These are phyloP conservation scores for Minunthozetes semirufus DNA, from an alignment of 2,888 invertebrate species.

Conservation along the genomic window DNA sequence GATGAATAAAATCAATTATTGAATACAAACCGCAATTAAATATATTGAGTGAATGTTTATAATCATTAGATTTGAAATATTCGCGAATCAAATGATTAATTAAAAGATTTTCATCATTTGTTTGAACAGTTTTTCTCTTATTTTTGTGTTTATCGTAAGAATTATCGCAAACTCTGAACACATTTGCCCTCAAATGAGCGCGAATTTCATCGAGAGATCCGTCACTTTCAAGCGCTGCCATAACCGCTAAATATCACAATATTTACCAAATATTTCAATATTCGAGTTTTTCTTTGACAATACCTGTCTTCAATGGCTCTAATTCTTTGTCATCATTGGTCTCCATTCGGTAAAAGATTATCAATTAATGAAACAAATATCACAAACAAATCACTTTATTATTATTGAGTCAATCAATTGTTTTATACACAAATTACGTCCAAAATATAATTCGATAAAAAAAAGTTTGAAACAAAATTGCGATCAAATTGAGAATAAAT, in stretches of 20 bases:
- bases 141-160: neutral
- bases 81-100: slow-evolving; percentile 13
- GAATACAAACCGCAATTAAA: slow-evolving; percentile 18
- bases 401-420: neutral
- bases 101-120: neutral
- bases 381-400: no score
- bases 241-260: neutral
- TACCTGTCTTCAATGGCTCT: slow-evolving; percentile 21
- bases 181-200: neutral
- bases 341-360: neutral
- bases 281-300: neutral
- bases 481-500: no score
- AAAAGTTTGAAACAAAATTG: no score
- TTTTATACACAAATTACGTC: no score
- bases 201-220: slow-evolving; percentile 1
- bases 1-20: neutral
- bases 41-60: neutral
- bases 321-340: slow-evolving; percentile 8
- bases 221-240: neutral
- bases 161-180: slow-evolving; percentile 11
- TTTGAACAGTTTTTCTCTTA: neutral
- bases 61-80: neutral
- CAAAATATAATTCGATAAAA: no score
- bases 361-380: neutral
- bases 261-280: neutral